Conservation (phyloP, 2,797 vertebrate genomes). For the Catamblyrhynchus diadema region DNA sequence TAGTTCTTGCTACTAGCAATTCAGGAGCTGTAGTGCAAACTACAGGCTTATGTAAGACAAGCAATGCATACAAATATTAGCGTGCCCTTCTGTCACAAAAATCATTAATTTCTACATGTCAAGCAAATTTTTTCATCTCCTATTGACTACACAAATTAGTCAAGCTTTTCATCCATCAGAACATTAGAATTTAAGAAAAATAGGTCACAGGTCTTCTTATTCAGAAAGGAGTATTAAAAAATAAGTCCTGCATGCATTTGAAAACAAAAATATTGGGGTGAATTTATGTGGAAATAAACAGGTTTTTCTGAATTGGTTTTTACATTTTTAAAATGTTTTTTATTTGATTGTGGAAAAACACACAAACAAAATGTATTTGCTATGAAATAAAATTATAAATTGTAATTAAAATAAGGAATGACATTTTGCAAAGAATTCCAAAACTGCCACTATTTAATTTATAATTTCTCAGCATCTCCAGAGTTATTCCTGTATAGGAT, state of each 20-base stretch:
- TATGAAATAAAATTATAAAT: background rate
- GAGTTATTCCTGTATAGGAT: background rate
- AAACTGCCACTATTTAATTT: background rate
- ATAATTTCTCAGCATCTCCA: background rate
- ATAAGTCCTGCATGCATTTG: background rate
- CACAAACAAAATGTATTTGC: background rate
- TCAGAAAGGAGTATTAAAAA: background rate
- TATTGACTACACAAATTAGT: background rate
- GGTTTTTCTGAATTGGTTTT: background rate
- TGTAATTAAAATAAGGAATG: background rate
- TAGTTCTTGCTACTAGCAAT: background rate
- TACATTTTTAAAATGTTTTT: background rate
- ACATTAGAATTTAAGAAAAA: background rate
- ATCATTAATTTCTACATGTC: background rate
- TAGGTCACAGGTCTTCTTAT: background rate
- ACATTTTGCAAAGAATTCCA: background rate
- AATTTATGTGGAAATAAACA: background rate
- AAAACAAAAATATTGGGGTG: background rate
- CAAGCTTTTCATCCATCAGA: background rate
- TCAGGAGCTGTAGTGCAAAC: background rate
- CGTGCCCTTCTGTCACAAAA: background rate
- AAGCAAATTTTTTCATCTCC: background rate
- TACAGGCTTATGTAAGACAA: background rate
- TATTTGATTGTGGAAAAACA: background rate
- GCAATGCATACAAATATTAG: background rate